phyloP scores from a whole-genome alignment of 2,113 vertebrate species.

The Colinus virginianus region DNA sequence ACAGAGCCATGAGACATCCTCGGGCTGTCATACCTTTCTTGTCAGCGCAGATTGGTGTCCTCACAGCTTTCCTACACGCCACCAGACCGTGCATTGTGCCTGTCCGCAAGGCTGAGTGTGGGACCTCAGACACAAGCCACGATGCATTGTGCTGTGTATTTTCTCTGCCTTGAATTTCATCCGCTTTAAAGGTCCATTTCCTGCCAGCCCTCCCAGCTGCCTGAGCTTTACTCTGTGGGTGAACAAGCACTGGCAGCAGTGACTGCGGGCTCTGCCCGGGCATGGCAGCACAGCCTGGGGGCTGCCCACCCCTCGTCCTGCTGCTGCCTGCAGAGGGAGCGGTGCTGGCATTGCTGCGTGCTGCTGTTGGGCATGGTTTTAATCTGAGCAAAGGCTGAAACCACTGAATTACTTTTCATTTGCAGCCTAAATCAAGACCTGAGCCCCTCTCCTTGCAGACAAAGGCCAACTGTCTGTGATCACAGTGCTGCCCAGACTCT shows the following conservation, averaged over 20 bases:
- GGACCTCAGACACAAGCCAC: not conserved
- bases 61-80: not conserved
- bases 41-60: not conserved
- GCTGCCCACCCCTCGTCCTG: not conserved
- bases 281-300: not conserved
- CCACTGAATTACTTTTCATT: not conserved
- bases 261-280: not conserved
- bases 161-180: not conserved
- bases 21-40: not conserved
- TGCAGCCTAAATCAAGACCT: not conserved
- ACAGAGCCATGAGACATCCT: not conserved
- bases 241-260: not conserved
- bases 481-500: not conserved
- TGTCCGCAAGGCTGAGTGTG: not conserved
- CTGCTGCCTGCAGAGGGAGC: not conserved
- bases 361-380: not conserved
- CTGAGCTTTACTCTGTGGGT: not conserved
- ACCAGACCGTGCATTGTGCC: not conserved
- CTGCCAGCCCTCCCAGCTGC: not conserved
- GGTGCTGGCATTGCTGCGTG: not conserved
- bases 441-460: not conserved
- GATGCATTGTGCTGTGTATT: rapidly evolving
- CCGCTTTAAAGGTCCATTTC: not conserved
- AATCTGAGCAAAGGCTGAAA: not conserved
- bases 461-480: not conserved